These are phyloP conservation scores for Scatophagus argus DNA, from an alignment of 2,113 vertebrate species.

Conservation along the genomic window DNA sequence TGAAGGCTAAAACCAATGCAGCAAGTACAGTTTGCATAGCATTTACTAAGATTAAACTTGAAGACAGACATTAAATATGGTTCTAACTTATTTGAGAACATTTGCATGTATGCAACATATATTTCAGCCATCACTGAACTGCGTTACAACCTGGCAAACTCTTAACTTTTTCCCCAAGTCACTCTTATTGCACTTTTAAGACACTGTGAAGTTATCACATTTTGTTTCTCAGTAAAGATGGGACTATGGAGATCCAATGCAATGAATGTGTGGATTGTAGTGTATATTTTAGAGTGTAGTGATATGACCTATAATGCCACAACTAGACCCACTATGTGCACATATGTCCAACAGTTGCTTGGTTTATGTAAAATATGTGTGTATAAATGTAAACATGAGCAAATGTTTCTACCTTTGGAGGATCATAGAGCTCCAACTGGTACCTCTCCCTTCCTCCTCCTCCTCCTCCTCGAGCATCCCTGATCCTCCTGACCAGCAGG, in stretches of 20 bases:
- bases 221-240: neutral
- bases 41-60: neutral
- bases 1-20: neutral
- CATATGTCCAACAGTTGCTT: neutral
- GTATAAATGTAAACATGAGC: conserved; percentile 14
- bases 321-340: too few relatives aligned
- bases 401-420: conserved; percentile 91
- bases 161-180: too few relatives aligned
- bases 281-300: too few relatives aligned
- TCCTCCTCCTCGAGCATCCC: conserved; percentile 55
- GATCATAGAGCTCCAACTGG: conserved; percentile 93
- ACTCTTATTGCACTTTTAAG: neutral
- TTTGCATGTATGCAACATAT: neutral
- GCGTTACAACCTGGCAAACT: too few relatives aligned
- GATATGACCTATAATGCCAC: too few relatives aligned
- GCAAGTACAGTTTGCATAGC: neutral
- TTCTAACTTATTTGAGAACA: neutral
- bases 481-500: conserved; percentile 88
- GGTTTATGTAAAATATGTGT: neutral
- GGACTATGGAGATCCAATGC: neutral
- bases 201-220: neutral
- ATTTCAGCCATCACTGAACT: neutral
- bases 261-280: too few relatives aligned
- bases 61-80: neutral
- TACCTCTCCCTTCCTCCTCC: conserved; percentile 78